Evolutionary conservation across 1,140 invertebrate genomes (phyloP).

Genomic region (Aradophagus sp.): DNA sequence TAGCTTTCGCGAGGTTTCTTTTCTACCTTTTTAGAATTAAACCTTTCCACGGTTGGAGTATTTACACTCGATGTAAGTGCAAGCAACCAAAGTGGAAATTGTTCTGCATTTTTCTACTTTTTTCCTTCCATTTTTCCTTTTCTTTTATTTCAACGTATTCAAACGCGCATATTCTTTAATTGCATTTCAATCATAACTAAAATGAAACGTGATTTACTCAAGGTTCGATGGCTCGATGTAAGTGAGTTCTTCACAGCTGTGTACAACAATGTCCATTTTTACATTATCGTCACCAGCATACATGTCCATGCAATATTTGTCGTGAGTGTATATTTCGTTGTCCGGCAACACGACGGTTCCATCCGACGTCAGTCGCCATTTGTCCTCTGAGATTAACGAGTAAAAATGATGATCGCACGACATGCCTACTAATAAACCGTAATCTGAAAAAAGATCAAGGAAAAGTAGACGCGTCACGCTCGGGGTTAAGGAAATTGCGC

Average conservation of each 20-base stretch:
- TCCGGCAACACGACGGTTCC: constrained; percentile 35
- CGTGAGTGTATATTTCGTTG: constrained; percentile 25
- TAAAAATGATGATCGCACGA: constrained; percentile 27
- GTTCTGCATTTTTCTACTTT: too few species aligned
- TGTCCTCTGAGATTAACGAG: constrained; percentile 32
- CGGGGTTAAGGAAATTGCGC: too few species aligned
- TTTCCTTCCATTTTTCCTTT: too few species aligned
- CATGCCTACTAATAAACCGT: constrained; percentile 39
- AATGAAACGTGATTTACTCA: constrained; percentile 29
- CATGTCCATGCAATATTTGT: constrained; percentile 44
- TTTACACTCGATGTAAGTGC: too few species aligned
- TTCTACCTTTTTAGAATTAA: too few species aligned
- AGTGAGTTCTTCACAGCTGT: constrained; percentile 14
- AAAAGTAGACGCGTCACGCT: too few species aligned
- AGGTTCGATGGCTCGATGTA: constrained; percentile 12
- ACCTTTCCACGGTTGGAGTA: too few species aligned
- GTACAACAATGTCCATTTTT: constrained; percentile 11
- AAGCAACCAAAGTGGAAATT: too few species aligned
- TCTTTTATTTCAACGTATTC: too few species aligned
- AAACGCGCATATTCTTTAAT: too few species aligned
- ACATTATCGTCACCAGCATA: background rate
- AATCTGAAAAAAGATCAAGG: constrained; percentile 38
- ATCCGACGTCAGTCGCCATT: constrained; percentile 41
- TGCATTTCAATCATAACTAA: constrained; percentile 3
- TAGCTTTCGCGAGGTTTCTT: too few species aligned